phyloP scores from a whole-genome alignment of 2,113 vertebrate genomes.

The Corapipo altera region DNA sequence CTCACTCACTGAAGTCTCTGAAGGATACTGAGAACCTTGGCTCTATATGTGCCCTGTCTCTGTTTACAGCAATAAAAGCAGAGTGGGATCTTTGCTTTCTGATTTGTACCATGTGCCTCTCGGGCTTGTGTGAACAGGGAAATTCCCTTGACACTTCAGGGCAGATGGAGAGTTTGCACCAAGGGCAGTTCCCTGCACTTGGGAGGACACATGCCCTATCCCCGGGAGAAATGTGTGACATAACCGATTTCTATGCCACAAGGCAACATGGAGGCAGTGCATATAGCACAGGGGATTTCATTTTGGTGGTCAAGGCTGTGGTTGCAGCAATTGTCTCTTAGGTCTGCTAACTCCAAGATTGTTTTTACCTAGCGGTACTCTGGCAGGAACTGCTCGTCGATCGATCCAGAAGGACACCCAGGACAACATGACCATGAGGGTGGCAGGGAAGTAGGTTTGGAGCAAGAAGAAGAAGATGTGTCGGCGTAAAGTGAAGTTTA shows the following conservation, averaged over 20 bases:
- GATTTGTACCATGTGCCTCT: neutral
- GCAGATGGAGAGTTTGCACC: neutral
- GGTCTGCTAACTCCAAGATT: neutral
- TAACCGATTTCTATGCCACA: neutral
- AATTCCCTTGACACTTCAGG: neutral
- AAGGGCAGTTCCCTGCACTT: neutral
- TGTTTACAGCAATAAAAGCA: neutral
- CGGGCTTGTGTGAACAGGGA: neutral
- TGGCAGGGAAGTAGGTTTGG: conserved; percentile 93
- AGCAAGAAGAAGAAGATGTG: conserved; percentile 97
- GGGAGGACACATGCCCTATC: neutral
- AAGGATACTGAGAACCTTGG: neutral
- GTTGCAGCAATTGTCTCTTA: neutral
- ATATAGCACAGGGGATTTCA: accelerated
- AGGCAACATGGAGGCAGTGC: accelerated
- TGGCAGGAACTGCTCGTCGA: conserved; percentile 89
- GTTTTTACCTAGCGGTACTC: conserved; percentile 86
- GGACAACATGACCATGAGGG: conserved; percentile 93
- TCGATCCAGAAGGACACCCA: conserved; percentile 98
- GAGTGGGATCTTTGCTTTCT: accelerated
- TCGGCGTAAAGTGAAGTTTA: conserved; percentile 89
- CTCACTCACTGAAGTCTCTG: neutral
- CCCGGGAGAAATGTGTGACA: neutral
- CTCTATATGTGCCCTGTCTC: neutral
- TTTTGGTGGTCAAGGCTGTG: neutral